Evolutionary conservation across 37 sponge, comb jelly and placozoan genomes (phyloP).

Genomic region (Haliclona indistincta): DNA sequence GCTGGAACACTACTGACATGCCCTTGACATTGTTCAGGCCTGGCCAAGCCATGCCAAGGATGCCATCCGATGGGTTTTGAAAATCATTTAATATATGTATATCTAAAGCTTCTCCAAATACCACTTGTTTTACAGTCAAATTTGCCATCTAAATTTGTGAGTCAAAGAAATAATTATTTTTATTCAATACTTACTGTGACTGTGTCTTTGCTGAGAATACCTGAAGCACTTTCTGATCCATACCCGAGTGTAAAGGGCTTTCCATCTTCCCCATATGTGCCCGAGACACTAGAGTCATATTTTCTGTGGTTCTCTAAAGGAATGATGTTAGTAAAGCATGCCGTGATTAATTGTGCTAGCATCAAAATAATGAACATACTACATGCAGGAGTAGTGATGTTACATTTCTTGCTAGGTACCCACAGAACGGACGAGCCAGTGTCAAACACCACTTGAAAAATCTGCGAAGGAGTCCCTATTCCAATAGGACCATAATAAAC

Average conservation of each 20-base stretch:
- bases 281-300: constrained; percentile 65
- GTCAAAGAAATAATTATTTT: no score
- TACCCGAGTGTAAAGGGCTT: constrained; percentile 82
- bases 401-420: constrained; percentile 85
- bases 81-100: constrained; percentile 83
- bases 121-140: constrained; percentile 71
- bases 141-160: constrained; percentile 55
- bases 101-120: constrained; percentile 87
- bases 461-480: constrained; percentile 94
- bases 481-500: constrained; percentile 93
- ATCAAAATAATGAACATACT: no score
- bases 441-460: constrained; percentile 94
- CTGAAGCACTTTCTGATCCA: constrained; percentile 83
- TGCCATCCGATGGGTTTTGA: constrained; percentile 94
- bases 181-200: constrained; percentile 67
- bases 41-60: constrained; percentile 91
- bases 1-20: constrained; percentile 78
- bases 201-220: constrained; percentile 85
- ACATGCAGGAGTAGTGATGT: constrained; percentile 66
- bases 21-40: constrained; percentile 84
- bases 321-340: neutral
- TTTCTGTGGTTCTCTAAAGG: constrained; percentile 26
- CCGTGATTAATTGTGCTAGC: no score
- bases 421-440: constrained; percentile 98
- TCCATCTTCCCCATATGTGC: constrained; percentile 85